Base-by-base conservation (phyloP, 2,888 invertebrate genomes). In the Ceratothoa steindachneri region DNA sequence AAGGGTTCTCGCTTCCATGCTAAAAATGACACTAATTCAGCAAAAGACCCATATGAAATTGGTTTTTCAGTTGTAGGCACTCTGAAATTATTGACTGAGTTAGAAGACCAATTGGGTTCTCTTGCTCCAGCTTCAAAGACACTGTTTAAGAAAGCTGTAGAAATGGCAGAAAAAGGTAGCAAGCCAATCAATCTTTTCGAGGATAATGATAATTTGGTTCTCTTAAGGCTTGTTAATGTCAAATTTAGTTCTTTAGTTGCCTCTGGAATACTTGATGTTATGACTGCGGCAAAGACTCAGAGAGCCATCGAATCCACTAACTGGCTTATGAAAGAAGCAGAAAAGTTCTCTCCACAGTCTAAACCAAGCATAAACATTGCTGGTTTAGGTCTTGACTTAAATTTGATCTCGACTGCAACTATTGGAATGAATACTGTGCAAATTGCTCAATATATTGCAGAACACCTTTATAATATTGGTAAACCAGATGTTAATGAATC, bases 171-270 rank as follows among this genome's bases (percentile, higher is more conserved):
- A 19, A 27, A 67, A 27, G 70, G 77, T 2, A 77, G 91, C 1
- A 90, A 92, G 0, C 91, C 80, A 1, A 69, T 92, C 80, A 89
- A 90, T 74, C 83, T 93, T 53, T 84, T 93, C 0, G 87, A 88
- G 69, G 90, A 90, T 72, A 53, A 80, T 77, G 92, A 93, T 69
- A 87, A 89, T 53, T 88, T 89, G 81, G 91, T 92, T 0, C 86
- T 93, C 80, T 89, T 94, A 80, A 93, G 93, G 85, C 93, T 93
- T 0, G 90, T 91, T 0, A 93, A 93, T 81, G 93, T 93, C 84
- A 93, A 93, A 84, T 85, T 94, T 66, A 92, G 91, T 84, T 92
- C 92, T 66, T 89, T 91, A 70, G 84, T 90, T 74, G 89, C 91
- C 82, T 91, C 92, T 30, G 89, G 90, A 71, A 89, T 91, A 79